phyloP scores from a whole-genome alignment of 2,888 invertebrate species.

The Agrotis ipsilon region DNA sequence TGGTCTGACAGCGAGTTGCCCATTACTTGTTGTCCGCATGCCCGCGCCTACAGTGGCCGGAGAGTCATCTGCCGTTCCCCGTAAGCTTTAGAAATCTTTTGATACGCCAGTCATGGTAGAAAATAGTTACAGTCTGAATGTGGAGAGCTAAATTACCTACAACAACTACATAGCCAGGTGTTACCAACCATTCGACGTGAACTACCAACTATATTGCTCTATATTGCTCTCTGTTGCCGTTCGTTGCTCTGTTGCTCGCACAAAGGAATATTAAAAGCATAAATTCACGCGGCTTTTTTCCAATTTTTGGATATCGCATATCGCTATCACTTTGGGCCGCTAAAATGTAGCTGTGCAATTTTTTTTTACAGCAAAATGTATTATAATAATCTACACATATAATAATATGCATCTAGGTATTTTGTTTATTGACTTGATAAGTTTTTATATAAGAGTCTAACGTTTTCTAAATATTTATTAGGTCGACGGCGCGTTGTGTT shows the following conservation, averaged over 20 bases:
- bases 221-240: conserved; percentile 17
- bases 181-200: background rate
- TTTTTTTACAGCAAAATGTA: background rate
- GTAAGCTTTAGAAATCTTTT: background rate
- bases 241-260: conserved; percentile 44
- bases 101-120: background rate
- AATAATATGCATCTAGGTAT: too few species aligned
- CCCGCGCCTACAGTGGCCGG: too few species aligned
- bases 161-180: background rate
- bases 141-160: background rate
- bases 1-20: too few species aligned
- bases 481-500: too few species aligned
- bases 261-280: conserved; percentile 76
- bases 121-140: background rate
- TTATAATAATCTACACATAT: too few species aligned
- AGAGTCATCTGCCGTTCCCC: too few species aligned
- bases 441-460: background rate
- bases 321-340: conserved; percentile 50
- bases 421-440: background rate
- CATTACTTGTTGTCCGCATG: too few species aligned
- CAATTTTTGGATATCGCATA: conserved; percentile 68
- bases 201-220: conserved; percentile 31
- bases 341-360: conserved; percentile 47
- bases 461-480: background rate
- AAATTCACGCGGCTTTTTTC: conserved; percentile 73